Evolutionary conservation across 2,797 vertebrate species (phyloP).

Genomic region (Sebastes diaconus): DNA sequence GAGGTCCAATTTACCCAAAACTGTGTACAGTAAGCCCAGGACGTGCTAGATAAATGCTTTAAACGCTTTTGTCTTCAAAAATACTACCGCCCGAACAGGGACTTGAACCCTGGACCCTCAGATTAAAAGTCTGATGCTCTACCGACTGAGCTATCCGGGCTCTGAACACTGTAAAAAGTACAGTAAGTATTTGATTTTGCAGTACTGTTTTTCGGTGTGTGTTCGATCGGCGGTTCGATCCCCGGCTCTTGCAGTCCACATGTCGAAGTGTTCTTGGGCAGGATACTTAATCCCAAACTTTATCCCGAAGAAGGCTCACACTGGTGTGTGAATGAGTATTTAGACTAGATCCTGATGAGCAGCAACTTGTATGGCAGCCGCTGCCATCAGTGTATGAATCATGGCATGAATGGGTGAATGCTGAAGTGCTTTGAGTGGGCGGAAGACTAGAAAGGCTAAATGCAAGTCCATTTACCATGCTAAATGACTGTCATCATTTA

Average conservation of each 20-base stretch:
- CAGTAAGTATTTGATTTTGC: too few relatives aligned
- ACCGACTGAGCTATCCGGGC: slow-evolving; percentile 93
- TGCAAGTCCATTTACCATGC: not conserved
- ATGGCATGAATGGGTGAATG: not conserved
- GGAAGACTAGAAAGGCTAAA: not conserved
- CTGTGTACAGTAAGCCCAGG: too few relatives aligned
- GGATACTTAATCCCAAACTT: too few relatives aligned
- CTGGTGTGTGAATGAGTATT: too few relatives aligned
- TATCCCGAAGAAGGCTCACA: too few relatives aligned
- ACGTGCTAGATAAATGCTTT: too few relatives aligned
- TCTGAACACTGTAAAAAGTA: not conserved
- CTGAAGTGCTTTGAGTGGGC: not conserved
- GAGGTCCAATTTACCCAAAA: rapidly evolving
- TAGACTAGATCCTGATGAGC: too few relatives aligned
- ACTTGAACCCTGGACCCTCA: slow-evolving; percentile 69
- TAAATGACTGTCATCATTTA: not conserved
- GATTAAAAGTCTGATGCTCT: slow-evolving; percentile 88
- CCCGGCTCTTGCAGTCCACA: too few relatives aligned
- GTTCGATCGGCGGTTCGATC: too few relatives aligned
- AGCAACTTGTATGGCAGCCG: not conserved
- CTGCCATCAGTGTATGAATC: not conserved
- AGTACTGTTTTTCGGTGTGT: too few relatives aligned
- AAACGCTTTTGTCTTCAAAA: not conserved
- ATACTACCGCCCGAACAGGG: slow-evolving; percentile 5
- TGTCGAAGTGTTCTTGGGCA: too few relatives aligned